Percentiles rank a stretch among this genome's conserved stretches.
Evolutionary conservation across 1,140 invertebrate genomes (phyloP).

Genomic region (Drosophila teissieri): DNA sequence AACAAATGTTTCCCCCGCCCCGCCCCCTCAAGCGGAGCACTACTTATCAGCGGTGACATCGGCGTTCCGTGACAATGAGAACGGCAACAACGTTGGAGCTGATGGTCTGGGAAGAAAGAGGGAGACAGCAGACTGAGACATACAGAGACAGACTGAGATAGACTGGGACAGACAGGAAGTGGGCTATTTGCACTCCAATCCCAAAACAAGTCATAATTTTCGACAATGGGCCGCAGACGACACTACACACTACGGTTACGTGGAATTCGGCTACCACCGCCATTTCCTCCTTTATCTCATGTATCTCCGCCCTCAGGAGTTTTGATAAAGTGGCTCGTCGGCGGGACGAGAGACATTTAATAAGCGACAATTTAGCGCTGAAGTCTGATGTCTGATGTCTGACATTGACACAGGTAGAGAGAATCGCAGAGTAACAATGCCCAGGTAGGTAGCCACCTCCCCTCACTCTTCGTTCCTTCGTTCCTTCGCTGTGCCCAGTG

Average conservation of each 20-base stretch:
- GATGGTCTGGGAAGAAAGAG: neutral
- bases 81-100: slow-evolving; percentile 28
- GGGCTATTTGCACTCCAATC: slow-evolving; percentile 77
- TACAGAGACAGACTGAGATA: slow-evolving; percentile 2
- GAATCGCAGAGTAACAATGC: slow-evolving; percentile 14
- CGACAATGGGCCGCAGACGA: slow-evolving; percentile 61
- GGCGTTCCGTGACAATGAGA: slow-evolving; percentile 73
- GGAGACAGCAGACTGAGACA: neutral
- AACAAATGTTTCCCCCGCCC: slow-evolving; percentile 24
- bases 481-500: neutral
- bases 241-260: slow-evolving; percentile 60
- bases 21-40: neutral
- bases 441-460: slow-evolving; percentile 46
- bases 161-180: slow-evolving; percentile 66
- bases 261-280: slow-evolving; percentile 54
- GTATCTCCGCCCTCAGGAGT: slow-evolving; percentile 5
- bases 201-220: slow-evolving; percentile 82
- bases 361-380: slow-evolving; percentile 81
- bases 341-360: slow-evolving; percentile 57
- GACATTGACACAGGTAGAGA: slow-evolving; percentile 74
- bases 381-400: slow-evolving; percentile 68
- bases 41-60: slow-evolving; percentile 68
- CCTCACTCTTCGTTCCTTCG: neutral
- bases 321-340: slow-evolving; percentile 59
- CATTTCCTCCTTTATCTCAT: slow-evolving; percentile 12